Conservation (phyloP, 2,113 vertebrate genomes). For the Myotis brandtii region DNA sequence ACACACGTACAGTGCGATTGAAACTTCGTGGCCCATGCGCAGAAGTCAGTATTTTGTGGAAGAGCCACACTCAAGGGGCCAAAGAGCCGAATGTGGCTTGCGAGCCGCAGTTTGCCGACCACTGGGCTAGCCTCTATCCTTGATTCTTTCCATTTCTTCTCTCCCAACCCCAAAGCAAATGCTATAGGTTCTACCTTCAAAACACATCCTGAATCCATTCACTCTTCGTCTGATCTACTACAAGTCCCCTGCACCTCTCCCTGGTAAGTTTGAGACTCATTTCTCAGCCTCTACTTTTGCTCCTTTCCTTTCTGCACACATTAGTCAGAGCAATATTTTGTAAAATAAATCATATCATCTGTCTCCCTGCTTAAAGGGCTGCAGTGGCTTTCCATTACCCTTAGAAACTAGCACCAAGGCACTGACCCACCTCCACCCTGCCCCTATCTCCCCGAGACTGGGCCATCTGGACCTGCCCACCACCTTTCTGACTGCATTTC, state of each 20-base stretch:
- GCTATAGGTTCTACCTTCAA: not conserved
- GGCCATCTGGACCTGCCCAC: not conserved
- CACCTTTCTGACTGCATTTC: not conserved
- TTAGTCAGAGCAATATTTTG: not conserved
- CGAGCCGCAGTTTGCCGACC: too few relatives aligned
- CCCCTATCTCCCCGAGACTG: not conserved
- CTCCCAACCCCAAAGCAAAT: not conserved
- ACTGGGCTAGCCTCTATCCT: not conserved
- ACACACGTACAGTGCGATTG: too few relatives aligned
- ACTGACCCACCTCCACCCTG: not conserved
- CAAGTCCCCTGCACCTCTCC: not conserved
- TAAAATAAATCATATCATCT: not conserved
- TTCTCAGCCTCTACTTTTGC: not conserved
- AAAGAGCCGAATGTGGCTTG: too few relatives aligned
- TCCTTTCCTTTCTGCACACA: not conserved
- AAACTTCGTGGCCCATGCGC: too few relatives aligned
- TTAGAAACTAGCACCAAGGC: not conserved
- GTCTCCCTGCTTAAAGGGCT: not conserved
- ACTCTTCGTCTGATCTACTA: not conserved
- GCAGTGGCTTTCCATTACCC: not conserved
- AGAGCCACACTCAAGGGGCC: too few relatives aligned
- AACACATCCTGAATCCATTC: not conserved
- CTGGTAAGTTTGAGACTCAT: not conserved
- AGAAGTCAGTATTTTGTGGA: too few relatives aligned
- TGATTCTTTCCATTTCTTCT: not conserved